These are phyloP conservation scores for Heterocephalus glaber DNA, from an alignment of 2,113 vertebrate species.

Conservation along the genomic window DNA sequence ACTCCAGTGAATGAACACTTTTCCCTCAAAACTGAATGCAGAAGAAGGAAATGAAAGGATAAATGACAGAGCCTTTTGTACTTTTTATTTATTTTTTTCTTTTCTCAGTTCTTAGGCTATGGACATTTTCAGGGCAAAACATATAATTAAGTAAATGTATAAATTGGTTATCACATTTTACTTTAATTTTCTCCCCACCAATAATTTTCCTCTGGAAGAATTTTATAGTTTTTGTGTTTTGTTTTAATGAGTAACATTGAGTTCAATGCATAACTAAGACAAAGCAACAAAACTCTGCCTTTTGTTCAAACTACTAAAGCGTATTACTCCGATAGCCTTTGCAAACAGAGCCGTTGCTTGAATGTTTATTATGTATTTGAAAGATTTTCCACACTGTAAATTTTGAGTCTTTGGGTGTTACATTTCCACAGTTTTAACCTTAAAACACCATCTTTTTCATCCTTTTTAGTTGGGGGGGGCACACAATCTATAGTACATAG, in stretches of 20 bases:
- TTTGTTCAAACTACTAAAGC: constrained; percentile 50
- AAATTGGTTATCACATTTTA: constrained; percentile 56
- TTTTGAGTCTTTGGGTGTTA: constrained; percentile 78
- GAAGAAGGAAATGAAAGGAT: constrained; percentile 72
- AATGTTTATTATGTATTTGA: constrained; percentile 60
- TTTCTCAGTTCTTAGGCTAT: constrained; percentile 55
- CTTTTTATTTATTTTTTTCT: background rate
- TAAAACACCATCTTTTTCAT: constrained; percentile 1
- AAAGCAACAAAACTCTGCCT: constrained; percentile 61
- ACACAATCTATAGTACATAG: constrained; percentile 73
- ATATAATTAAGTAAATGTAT: constrained; percentile 66
- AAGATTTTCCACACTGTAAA: constrained; percentile 78
- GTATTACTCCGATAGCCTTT: background rate
- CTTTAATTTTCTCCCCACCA: constrained; percentile 63
- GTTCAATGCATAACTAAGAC: constrained; percentile 68
- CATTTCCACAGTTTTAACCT: constrained; percentile 77
- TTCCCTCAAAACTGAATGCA: constrained; percentile 67
- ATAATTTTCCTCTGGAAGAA: constrained; percentile 72
- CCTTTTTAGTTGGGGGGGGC: constrained; percentile 73
- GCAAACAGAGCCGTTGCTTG: background rate
- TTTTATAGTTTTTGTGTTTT: constrained; percentile 58
- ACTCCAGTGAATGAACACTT: background rate
- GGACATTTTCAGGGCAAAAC: constrained; percentile 67
- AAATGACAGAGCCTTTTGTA: constrained; percentile 52
- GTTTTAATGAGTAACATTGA: constrained; percentile 61